Conservation (phyloP, 2,888 invertebrate species). For the Tenthredo notha region DNA sequence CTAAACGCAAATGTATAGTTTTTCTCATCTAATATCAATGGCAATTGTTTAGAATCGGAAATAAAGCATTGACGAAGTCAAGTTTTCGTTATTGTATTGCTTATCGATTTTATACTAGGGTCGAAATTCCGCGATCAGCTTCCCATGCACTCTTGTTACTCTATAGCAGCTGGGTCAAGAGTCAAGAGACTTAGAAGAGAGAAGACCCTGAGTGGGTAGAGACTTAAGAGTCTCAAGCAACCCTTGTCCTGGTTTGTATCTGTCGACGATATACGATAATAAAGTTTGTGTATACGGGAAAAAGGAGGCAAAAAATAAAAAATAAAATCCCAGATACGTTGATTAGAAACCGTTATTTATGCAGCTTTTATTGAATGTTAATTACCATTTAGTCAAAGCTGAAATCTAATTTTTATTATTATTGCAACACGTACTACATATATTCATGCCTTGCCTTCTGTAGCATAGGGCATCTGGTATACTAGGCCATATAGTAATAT, state of each 20-base stretch:
- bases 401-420: background rate
- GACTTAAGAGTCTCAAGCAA: constrained; percentile 38
- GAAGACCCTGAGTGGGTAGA: constrained; percentile 12
- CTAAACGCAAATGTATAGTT: background rate
- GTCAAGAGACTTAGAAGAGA: constrained; percentile 16
- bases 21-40: background rate
- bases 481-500: background rate
- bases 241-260: constrained; percentile 49
- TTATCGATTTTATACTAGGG: background rate
- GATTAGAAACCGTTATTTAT: background rate
- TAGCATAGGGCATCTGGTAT: background rate
- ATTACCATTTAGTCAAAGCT: constrained; percentile 16
- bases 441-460: background rate
- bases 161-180: constrained; percentile 34
- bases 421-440: constrained; percentile 6
- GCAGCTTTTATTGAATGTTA: background rate
- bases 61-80: background rate
- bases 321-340: background rate
- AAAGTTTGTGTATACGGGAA: background rate
- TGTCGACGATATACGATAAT: constrained; percentile 42
- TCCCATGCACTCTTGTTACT: background rate
- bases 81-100: background rate
- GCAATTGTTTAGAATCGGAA: background rate
- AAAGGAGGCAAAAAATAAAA: background rate
- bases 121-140: background rate